Conservation (phyloP, 2,888 invertebrate genomes). For the Melikaiella ostensackeni region DNA sequence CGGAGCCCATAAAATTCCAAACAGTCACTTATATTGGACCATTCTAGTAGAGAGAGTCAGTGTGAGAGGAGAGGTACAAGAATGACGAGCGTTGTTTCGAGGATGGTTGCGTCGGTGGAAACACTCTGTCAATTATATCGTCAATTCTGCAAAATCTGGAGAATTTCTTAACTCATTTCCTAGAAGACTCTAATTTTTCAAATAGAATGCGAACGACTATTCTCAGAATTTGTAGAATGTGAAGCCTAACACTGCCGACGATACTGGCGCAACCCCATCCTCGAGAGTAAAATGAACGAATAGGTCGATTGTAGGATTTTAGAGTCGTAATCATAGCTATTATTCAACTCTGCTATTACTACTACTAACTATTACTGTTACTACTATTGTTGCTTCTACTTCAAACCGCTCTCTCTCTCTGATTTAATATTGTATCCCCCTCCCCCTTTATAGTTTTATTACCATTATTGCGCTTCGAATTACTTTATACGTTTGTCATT, state of each 20-base stretch:
- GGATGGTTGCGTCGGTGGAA: conserved; percentile 19
- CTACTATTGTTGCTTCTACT: conserved; percentile 48
- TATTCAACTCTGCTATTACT: conserved; percentile 54
- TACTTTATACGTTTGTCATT: conserved; percentile 33
- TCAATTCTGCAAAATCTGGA: conserved; percentile 33
- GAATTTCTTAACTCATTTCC: not conserved
- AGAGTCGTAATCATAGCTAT: conserved; percentile 53
- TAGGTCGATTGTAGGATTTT: conserved; percentile 31
- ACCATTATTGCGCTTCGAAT: conserved; percentile 26
- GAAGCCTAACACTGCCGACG: conserved; percentile 39
- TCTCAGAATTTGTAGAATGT: not conserved
- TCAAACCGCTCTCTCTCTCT: conserved; percentile 9
- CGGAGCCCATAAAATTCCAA: too few species aligned
- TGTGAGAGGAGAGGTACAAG: conserved; percentile 34
- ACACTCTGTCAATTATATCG: conserved; percentile 52
- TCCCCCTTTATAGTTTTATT: not conserved
- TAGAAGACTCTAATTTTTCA: not conserved
- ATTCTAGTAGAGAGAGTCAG: too few species aligned
- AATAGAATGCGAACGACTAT: conserved; percentile 18
- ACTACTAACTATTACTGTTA: conserved; percentile 43
- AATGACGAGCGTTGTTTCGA: conserved; percentile 25
- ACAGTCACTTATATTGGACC: too few species aligned
- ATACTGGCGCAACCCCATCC: conserved; percentile 30
- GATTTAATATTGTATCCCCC: conserved; percentile 14
- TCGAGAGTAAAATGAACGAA: conserved; percentile 21